phyloP scores from a whole-genome alignment of 2,888 invertebrate genomes.

The Ophonus ardosiacus region DNA sequence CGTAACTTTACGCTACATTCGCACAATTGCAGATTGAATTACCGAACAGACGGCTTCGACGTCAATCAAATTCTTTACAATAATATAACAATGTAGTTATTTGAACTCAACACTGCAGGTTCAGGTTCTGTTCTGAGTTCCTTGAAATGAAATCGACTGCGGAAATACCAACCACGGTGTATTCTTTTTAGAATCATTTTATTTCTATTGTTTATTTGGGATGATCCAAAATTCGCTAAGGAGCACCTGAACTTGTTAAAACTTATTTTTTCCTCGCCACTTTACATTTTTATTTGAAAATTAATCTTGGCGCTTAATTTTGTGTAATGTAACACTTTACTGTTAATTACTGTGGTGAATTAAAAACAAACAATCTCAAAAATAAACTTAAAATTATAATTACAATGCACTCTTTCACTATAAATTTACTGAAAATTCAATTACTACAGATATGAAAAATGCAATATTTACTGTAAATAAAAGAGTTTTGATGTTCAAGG shows the following conservation, averaged over 20 bases:
- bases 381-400: conserved; percentile 15
- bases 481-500: conserved; percentile 32
- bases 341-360: conserved; percentile 6
- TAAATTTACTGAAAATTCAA: conserved; percentile 10
- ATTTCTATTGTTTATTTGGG: conserved; percentile 62
- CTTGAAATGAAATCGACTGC: conserved; percentile 61
- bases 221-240: conserved; percentile 54
- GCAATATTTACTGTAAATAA: conserved; percentile 14
- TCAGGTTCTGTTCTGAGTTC: conserved; percentile 11
- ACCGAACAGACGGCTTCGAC: conserved; percentile 21
- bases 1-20: conserved; percentile 46
- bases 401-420: conserved; percentile 6
- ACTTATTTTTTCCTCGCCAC: neutral
- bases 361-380: neutral
- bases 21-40: conserved; percentile 54
- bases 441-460: neutral
- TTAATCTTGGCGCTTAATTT: neutral
- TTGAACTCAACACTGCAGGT: neutral
- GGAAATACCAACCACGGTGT: conserved; percentile 55
- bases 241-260: conserved; percentile 26
- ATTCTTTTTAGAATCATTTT: conserved; percentile 51
- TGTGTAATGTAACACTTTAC: neutral
- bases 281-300: neutral
- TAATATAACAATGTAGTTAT: neutral
- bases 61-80: conserved; percentile 3